Base-by-base conservation (phyloP, 2,113 vertebrate genomes). In the Triplophysa tibetana region DNA sequence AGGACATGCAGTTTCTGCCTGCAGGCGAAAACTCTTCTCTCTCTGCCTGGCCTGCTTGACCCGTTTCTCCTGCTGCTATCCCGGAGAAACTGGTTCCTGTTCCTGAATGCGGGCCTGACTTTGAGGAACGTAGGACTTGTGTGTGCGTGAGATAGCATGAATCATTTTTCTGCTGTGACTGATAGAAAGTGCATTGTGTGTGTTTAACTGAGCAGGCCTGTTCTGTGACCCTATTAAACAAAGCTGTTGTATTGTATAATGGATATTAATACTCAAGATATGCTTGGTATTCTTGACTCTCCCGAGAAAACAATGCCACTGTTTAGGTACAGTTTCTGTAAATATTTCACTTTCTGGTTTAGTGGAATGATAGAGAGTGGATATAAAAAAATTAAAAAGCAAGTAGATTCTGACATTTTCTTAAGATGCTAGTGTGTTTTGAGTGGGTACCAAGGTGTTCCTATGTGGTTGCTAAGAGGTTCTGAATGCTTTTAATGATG, bases 81-180 rank as follows among this genome's bases (percentile, higher is more conserved):
- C 79, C 64, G 65, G 82, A 81, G 70, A 73, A 84, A 84, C 82
- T 70, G 78, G 84, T 87, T 84, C 79, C 80, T 65, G 21, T 43
- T 82, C 81, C 77, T 68, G 74, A 85, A 77, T 52, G 61, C 41
- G 19, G 17, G 45, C n/a, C 16, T 56, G 50, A 38, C 50, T 33
- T 1, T 14, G 19, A 65, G 23, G 21, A 75, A 0, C 19, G 58
- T 12, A 41, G 23, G 72, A 75, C 38, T 23, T 23, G 19, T 43
- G 58, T 0, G 2, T 73, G 54, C 8, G 19, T 1, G 29, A 23
- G 41, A 62, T 2, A 50, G 5, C 48, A 64, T 50, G 21, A 50
- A 63, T 48, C 24, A 26, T 43, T 38, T 65, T 77, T 16, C 75
- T 77, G 48, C 62, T 54, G 48, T 77, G 21, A 52, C 75, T 16